Evolutionary conservation across 2,888 invertebrate species (phyloP), one percentile per base, ranked within the genome.

Genomic region (Stenotaenia linearis): DNA sequence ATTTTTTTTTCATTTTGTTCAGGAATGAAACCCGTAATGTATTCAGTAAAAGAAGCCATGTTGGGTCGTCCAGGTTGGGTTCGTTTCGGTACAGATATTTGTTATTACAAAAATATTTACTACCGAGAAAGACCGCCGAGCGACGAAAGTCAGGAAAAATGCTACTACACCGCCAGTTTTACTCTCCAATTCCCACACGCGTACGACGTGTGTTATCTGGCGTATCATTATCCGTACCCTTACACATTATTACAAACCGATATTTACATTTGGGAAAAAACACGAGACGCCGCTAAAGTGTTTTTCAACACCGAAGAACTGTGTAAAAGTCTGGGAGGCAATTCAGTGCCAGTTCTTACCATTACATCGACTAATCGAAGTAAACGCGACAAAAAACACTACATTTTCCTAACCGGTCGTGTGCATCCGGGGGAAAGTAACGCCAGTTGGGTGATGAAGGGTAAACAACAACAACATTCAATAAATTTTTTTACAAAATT

Each of bases 351-450:
- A 35, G 84, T 95, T 76, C 85, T 95, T 25, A 94, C 95, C 2
- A 90, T 95, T 79, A 92, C 94, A 1, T 86, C 87, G 25, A 61
- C 15, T 12, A 56, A 21, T 23, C 28, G 28, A 1, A 25, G 28
- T 1, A 45, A 37, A 61, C 30, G 76, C 5, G 69, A 37, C 10
- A 78, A 80, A 7, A 50, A 78, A 30, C 77, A 74, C 0, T 25
- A 75, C 12, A 79, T 95, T 82, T 92, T 94, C 84, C 88, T 95
- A 77, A 91, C 92, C 9, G 90, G 92, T 0, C 89, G 95, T 82
- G 94, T 95, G 9, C 95, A 95, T 88, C 95, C 95, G 0, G 94
- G 94, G 0, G 95, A 95, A 87, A 92, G 92, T 85, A 95, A 95
- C 86, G 90, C 94, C 7, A 93, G 93, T 0, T 95, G 94, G 94